Percentiles rank a stretch among this genome's conserved stretches.
Evolutionary conservation across 2,113 vertebrate species (phyloP).

Genomic region (Centrocercus urophasianus): DNA sequence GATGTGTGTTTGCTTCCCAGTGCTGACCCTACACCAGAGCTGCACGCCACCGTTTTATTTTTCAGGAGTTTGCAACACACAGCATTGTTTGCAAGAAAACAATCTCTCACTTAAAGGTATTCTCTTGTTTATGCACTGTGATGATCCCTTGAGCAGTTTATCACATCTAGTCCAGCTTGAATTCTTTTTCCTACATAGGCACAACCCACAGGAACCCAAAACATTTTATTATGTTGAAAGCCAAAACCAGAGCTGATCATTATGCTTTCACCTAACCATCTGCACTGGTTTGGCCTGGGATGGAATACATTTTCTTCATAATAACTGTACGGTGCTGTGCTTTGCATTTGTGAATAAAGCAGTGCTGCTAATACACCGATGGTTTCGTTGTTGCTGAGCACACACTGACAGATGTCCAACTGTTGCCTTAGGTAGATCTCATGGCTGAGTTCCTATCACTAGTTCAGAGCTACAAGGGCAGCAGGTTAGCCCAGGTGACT

Average conservation of each 20-base stretch:
- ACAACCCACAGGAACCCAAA: accelerated
- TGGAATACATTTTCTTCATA: neutral
- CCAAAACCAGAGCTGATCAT: neutral
- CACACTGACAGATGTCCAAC: too few species aligned
- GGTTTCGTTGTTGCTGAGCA: too few species aligned
- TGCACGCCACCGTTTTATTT: neutral
- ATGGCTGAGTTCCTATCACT: neutral
- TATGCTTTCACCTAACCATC: neutral
- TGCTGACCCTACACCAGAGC: neutral
- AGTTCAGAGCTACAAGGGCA: neutral
- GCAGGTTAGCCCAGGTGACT: neutral
- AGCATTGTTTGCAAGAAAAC: neutral
- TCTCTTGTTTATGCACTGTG: neutral
- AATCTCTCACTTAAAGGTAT: neutral
- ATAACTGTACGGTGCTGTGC: too few species aligned
- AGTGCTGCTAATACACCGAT: too few species aligned
- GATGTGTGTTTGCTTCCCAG: neutral
- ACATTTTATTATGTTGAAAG: neutral
- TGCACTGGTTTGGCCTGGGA: neutral
- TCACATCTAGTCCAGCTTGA: neutral
- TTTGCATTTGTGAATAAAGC: too few species aligned
- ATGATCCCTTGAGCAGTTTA: neutral
- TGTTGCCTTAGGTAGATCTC: neutral
- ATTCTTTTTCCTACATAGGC: neutral
- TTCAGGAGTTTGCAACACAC: neutral